A percentile compares a stretch with the other conserved stretches of the same genome.
Conservation (phyloP, 2,797 vertebrate species). For the Serranus cabrilla region DNA sequence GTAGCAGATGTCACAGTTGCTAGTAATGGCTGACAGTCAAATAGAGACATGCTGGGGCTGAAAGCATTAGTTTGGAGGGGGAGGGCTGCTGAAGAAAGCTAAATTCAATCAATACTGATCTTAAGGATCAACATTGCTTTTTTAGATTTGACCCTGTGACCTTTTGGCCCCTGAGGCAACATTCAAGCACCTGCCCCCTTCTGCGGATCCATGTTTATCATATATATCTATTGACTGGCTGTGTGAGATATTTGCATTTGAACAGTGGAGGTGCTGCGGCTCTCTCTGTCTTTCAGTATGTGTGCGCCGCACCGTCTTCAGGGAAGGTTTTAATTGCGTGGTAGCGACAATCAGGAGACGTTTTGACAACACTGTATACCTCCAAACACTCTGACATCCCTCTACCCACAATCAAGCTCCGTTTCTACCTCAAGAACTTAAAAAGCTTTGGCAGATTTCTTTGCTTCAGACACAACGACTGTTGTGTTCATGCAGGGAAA, state of each 20-base stretch:
- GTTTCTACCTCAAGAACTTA: constrained; percentile 75
- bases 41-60: constrained; percentile 49
- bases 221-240: constrained; percentile 67
- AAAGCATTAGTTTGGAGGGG: constrained; percentile 54
- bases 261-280: constrained; percentile 65
- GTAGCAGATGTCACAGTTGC: constrained; percentile 64
- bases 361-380: constrained; percentile 68
- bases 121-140: constrained; percentile 74
- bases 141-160: constrained; percentile 77
- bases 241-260: constrained; percentile 73
- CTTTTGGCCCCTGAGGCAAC: constrained; percentile 69
- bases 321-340: constrained; percentile 57
- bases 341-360: constrained; percentile 77
- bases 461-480: constrained; percentile 25
- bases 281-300: constrained; percentile 15
- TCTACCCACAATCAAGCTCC: constrained; percentile 47
- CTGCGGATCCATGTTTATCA: constrained; percentile 69
- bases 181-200: constrained; percentile 67
- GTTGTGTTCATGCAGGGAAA: constrained; percentile 25
- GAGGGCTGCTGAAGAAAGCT: constrained; percentile 32
- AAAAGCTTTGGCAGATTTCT: constrained; percentile 42
- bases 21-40: constrained; percentile 76
- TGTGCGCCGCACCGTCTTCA: constrained; percentile 53
- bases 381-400: constrained; percentile 66
- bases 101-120: constrained; percentile 78